A percentile compares a stretch with the other conserved stretches of the same genome.
phyloP scores from a whole-genome alignment of 2,888 invertebrate species.

The Pasiphila rectangulata region DNA sequence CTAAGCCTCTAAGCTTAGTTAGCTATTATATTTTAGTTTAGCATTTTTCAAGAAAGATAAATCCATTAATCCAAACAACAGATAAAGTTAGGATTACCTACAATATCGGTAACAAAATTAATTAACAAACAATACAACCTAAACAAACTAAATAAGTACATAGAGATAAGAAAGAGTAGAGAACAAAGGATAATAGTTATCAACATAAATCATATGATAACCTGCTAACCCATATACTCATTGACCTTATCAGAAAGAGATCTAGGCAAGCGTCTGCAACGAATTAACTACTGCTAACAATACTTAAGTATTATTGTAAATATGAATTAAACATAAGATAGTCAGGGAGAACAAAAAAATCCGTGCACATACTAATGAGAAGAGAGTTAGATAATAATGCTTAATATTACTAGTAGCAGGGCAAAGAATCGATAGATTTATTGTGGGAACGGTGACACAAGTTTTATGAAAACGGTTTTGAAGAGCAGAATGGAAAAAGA shows the following conservation, averaged over 20 bases:
- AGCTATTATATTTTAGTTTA: too few species aligned
- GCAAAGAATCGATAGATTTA: too few species aligned
- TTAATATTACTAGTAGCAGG: too few species aligned
- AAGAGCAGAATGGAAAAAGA: too few species aligned
- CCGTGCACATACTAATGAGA: neutral
- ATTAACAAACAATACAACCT: neutral
- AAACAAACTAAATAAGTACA: neutral
- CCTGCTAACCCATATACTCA: constrained; percentile 30
- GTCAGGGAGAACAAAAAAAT: neutral
- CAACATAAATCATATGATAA: constrained; percentile 26
- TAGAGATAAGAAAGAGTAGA: neutral
- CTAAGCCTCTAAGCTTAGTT: too few species aligned
- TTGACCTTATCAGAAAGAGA: constrained; percentile 23
- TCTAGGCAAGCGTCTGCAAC: constrained; percentile 26
- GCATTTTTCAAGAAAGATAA: too few species aligned
- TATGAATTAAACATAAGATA: constrained; percentile 13
- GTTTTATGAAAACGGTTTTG: too few species aligned
- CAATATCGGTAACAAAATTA: too few species aligned
- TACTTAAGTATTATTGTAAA: constrained; percentile 14
- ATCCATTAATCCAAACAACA: too few species aligned
- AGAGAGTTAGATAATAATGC: too few species aligned
- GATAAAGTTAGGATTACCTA: too few species aligned
- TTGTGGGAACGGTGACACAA: too few species aligned
- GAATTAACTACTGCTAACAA: constrained; percentile 29
- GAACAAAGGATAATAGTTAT: constrained; percentile 12